A percentile compares a stretch with the other conserved stretches of the same genome.
phyloP scores from a whole-genome alignment of 2,113 vertebrate genomes.

The pig (Sus scrofa) region DNA sequence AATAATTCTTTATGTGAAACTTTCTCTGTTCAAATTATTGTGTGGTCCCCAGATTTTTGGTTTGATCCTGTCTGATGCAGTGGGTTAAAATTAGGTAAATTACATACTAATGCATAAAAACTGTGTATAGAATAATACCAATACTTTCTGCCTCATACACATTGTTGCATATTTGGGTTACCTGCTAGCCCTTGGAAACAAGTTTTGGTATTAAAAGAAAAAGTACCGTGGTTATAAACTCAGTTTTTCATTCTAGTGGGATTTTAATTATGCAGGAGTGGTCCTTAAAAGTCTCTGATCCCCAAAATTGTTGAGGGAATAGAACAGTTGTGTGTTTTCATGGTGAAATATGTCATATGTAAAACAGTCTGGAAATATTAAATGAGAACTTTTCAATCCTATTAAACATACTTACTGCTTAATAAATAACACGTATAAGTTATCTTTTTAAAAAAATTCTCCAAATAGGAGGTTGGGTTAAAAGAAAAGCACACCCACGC shows the following conservation, averaged over 20 bases:
- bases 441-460: constrained; percentile 19
- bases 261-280: background rate
- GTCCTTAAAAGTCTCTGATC: constrained; percentile 17
- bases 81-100: constrained; percentile 12
- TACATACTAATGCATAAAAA: background rate
- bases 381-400: constrained; percentile 14
- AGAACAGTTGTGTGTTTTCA: background rate
- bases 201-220: constrained; percentile 28
- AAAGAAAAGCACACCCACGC: background rate
- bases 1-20: constrained; percentile 3
- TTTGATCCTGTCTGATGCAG: background rate
- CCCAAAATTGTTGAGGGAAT: constrained; percentile 4
- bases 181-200: background rate
- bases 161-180: background rate
- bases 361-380: constrained; percentile 2
- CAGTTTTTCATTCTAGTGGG: background rate
- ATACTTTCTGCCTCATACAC: background rate
- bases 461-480: background rate
- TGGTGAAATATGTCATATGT: constrained; percentile 17
- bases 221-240: background rate
- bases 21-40: background rate
- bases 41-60: background rate
- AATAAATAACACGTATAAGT: constrained; percentile 1
- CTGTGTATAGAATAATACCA: background rate
- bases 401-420: background rate